These are phyloP conservation scores for Rhagium mordax DNA, from an alignment of 2,888 invertebrate species.

Conservation along the genomic window DNA sequence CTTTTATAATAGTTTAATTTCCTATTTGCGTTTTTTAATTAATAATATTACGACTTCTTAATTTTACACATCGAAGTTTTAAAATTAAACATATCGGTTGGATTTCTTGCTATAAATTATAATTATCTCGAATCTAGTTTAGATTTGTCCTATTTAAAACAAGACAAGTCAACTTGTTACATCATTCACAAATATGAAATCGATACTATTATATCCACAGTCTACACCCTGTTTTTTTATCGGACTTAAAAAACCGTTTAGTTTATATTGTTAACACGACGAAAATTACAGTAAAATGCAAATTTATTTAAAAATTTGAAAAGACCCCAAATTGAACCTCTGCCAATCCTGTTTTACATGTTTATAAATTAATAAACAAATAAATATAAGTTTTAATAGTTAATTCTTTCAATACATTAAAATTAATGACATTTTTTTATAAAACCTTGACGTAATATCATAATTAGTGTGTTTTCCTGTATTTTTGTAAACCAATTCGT, in stretches of 20 bases:
- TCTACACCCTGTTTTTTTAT: slow-evolving; percentile 4
- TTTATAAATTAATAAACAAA: slow-evolving; percentile 30
- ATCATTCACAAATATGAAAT: slow-evolving; percentile 10
- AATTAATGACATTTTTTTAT: slow-evolving; percentile 27
- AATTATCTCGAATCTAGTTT: neutral
- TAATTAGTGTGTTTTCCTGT: slow-evolving; percentile 16
- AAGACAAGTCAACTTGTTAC: neutral
- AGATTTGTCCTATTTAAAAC: neutral
- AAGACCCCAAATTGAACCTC: slow-evolving; percentile 33
- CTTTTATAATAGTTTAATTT: too few relatives aligned
- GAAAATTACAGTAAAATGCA: slow-evolving; percentile 25
- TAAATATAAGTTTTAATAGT: slow-evolving; percentile 31
- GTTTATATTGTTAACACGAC: slow-evolving; percentile 1
- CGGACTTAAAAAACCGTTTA: slow-evolving; percentile 15
- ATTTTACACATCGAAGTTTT: too few relatives aligned
- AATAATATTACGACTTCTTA: too few relatives aligned
- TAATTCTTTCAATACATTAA: slow-evolving; percentile 24
- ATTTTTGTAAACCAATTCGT: slow-evolving; percentile 11
- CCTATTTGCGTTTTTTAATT: too few relatives aligned
- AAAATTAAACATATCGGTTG: neutral
- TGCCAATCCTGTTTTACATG: slow-evolving; percentile 30
- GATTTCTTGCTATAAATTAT: slow-evolving; percentile 9
- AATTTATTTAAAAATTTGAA: slow-evolving; percentile 31
- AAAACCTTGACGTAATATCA: slow-evolving; percentile 15
- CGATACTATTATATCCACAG: neutral